Evolutionary conservation across 2,888 invertebrate species (phyloP), one percentile per base, ranked within the genome.

Genomic region (Mythimna lalbum): DNA sequence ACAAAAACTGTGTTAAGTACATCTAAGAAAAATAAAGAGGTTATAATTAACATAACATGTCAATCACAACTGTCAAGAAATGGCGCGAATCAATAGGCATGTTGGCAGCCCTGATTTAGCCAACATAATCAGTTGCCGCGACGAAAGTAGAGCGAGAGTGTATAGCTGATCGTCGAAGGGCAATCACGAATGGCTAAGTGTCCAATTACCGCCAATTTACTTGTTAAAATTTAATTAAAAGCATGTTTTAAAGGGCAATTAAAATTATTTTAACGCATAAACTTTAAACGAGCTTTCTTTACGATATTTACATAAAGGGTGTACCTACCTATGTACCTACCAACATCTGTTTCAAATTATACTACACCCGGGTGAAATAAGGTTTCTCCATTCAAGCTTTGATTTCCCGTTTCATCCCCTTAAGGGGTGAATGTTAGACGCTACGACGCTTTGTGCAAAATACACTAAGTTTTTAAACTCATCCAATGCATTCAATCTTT

Each of bases 81-180:
- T 55, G 63, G 63, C 69, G 60, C 61, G 53, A 70, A 62, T 70
- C 49, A 62, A n/a, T 63, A 59, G 57, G 53, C 50, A 74, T 63
- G 74, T 60, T 74, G 70, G 59, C 62, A 78, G 55, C 67, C 67
- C 75, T 74, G 62, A 39, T 66, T 60, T 63, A 73, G 47, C 55
- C 73, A 64, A 73, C 64, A 60, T 73, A 59, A 69, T 57, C 50
- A 36, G 61, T 65, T 62, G 67, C 70, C 39, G 74, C 62, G 49
- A 52, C 39, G 62, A 78, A 78, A 74, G 78, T 78, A 63, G 79
- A 56, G 64, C 70, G 59, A 59, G 49, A 63, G 56, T 27, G 21
- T 67, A 62, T 63, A 79, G 75, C 63, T 39, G 69, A 71, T 75
- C 70, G 71, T 67, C 68, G 56, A 60, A 79, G 71, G 70, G 73